Evolutionary conservation across 1,140 invertebrate species (phyloP).

Genomic region (Pseudoatta argentina): DNA sequence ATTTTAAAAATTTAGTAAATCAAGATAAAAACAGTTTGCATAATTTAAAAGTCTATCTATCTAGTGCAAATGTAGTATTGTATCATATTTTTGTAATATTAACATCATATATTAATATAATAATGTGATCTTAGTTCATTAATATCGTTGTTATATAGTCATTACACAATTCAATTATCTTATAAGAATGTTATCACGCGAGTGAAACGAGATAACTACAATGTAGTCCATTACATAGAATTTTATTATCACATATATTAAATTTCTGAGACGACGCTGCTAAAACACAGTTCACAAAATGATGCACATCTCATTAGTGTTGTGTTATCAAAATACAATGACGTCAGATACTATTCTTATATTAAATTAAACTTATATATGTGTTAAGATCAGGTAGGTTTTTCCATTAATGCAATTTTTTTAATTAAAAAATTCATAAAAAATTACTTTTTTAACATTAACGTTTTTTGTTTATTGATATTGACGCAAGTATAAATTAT

Average conservation of each 20-base stretch:
- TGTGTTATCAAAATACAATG: conserved; percentile 1
- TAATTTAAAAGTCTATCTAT: not conserved
- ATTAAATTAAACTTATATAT: not conserved
- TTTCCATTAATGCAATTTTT: not conserved
- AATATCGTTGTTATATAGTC: conserved; percentile 7
- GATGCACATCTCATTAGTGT: conserved; percentile 36
- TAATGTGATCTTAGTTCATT: not conserved
- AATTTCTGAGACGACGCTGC: not conserved
- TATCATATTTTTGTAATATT: not conserved
- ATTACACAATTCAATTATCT: conserved; percentile 23
- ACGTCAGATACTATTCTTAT: not conserved
- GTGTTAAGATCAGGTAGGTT: not conserved
- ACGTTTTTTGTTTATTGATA: not conserved
- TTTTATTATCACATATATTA: conserved; percentile 19
- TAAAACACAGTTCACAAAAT: conserved; percentile 25
- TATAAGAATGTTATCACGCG: conserved; percentile 5
- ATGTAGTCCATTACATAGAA: conserved; percentile 22
- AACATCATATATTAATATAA: conserved; percentile 3
- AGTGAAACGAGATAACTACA: conserved; percentile 13
- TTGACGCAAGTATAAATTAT: not conserved
- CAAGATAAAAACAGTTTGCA: not conserved
- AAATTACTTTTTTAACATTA: not conserved
- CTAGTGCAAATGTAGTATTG: not conserved
- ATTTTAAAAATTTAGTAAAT: not conserved
- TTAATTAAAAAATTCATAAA: conserved; percentile 5